Evolutionary conservation across 1,140 invertebrate species (phyloP).

Genomic region (Stegodyphus dumicola): DNA sequence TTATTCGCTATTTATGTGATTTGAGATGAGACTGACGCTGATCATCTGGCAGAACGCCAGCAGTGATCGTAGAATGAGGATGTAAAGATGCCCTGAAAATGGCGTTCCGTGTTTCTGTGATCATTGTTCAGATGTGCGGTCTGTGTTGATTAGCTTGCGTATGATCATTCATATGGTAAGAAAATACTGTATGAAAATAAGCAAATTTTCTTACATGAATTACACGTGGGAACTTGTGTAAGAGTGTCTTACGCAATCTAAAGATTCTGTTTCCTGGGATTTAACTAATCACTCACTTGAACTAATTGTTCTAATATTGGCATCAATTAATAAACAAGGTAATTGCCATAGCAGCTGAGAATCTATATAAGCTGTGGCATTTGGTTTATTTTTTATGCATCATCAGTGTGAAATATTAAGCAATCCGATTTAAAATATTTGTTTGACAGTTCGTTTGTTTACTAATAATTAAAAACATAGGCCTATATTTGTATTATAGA

Average conservation of each 20-base stretch:
- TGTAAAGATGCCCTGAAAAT: constrained; percentile 60
- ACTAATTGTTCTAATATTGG: constrained; percentile 58
- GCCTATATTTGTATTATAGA: no score
- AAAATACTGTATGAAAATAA: no score
- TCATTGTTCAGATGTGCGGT: constrained; percentile 55
- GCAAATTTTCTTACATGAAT: no score
- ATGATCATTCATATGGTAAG: no score
- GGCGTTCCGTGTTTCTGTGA: constrained; percentile 57
- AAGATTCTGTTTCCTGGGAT: constrained; percentile 12
- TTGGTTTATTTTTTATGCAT: no score
- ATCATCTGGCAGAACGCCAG: constrained; percentile 57
- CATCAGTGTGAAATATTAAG: no score
- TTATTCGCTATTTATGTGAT: constrained; percentile 32
- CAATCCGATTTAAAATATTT: no score
- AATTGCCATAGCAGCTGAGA: no score
- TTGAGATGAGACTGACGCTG: constrained; percentile 56
- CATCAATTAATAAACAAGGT: constrained; percentile 57
- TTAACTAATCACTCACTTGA: constrained; percentile 55
- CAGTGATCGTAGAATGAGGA: constrained; percentile 58
- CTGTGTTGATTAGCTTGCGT: constrained; percentile 39
- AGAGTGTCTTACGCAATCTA: no score
- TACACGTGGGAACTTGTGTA: no score
- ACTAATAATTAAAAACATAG: constrained; percentile 46
- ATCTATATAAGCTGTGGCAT: no score
- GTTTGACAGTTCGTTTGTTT: constrained; percentile 48